Evolutionary conservation across 2,888 invertebrate genomes (phyloP).

Genomic region (Dusona sp.): DNA sequence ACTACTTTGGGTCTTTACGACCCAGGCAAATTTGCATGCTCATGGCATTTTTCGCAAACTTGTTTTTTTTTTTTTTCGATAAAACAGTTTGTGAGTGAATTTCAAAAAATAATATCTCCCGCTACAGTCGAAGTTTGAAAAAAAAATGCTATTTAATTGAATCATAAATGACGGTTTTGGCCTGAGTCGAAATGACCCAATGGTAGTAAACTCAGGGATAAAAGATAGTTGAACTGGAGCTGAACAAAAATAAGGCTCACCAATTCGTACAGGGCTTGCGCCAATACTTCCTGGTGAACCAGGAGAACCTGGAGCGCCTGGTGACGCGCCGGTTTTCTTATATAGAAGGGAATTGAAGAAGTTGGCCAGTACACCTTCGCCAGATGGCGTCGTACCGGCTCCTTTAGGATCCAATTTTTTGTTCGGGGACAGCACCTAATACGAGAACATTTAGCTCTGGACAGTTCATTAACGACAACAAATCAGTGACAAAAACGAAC

Average conservation of each 20-base stretch:
- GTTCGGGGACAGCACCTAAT: slow-evolving; percentile 87
- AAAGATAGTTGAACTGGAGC: not conserved
- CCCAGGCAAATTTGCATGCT: not conserved
- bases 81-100: not conserved
- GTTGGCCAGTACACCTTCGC: slow-evolving; percentile 97
- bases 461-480: slow-evolving; percentile 59
- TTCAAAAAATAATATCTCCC: not conserved
- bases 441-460: slow-evolving; percentile 68
- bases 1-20: not conserved
- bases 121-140: not conserved
- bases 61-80: not conserved
- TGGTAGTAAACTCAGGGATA: not conserved
- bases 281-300: slow-evolving; percentile 85
- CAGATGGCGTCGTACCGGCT: slow-evolving; percentile 89
- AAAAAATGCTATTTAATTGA: too few species aligned
- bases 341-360: slow-evolving; percentile 99
- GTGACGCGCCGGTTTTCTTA: slow-evolving; percentile 94
- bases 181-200: not conserved
- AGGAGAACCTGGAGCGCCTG: slow-evolving; percentile 86
- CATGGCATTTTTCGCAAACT: not conserved
- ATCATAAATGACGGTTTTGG: too few species aligned
- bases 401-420: slow-evolving; percentile 87
- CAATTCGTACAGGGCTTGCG: slow-evolving; percentile 79
- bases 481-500: slow-evolving; percentile 45
- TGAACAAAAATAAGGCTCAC: slow-evolving; percentile 70